These are phyloP conservation scores for Drosophila formosana DNA, from an alignment of 2,888 invertebrate genomes.

Conservation along the genomic window DNA sequence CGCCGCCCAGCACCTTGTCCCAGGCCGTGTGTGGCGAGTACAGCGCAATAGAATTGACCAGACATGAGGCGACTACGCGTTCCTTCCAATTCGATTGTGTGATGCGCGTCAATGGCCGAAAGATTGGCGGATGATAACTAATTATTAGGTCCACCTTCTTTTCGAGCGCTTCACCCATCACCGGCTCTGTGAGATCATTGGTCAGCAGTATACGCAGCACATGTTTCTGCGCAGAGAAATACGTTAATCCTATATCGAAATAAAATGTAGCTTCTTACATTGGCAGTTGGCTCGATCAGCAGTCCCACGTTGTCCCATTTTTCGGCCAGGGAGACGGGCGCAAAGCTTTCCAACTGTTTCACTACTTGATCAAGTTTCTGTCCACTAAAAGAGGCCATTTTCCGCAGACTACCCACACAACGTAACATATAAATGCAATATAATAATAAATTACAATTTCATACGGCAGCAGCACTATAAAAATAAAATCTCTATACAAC, in stretches of 20 bases:
- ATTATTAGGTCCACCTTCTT: constrained; percentile 91
- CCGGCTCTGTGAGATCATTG: constrained; percentile 96
- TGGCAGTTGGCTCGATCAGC: constrained; percentile 91
- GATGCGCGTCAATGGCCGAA: constrained; percentile 92
- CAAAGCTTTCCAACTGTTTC: constrained; percentile 88
- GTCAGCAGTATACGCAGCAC: constrained; percentile 92
- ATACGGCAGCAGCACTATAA: neutral
- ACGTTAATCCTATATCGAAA: neutral
- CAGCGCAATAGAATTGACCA: constrained; percentile 93
- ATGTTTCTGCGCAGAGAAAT: constrained; percentile 80
- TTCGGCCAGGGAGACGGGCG: constrained; percentile 90
- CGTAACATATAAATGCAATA: constrained; percentile 28
- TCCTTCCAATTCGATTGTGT: constrained; percentile 94
- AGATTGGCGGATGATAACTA: constrained; percentile 98
- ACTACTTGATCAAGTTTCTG: constrained; percentile 85
- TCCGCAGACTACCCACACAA: constrained; percentile 34
- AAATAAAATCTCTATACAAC: neutral
- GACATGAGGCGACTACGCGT: constrained; percentile 91
- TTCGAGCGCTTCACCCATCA: constrained; percentile 92
- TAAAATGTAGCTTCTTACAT: constrained; percentile 21
- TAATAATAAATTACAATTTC: neutral
- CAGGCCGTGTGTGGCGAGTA: constrained; percentile 97
- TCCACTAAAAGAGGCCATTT: constrained; percentile 54
- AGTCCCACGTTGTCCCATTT: constrained; percentile 98
- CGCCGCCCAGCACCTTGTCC: constrained; percentile 93